Base-by-base conservation (phyloP, 2,888 invertebrate species). In the Spodoptera picta region DNA sequence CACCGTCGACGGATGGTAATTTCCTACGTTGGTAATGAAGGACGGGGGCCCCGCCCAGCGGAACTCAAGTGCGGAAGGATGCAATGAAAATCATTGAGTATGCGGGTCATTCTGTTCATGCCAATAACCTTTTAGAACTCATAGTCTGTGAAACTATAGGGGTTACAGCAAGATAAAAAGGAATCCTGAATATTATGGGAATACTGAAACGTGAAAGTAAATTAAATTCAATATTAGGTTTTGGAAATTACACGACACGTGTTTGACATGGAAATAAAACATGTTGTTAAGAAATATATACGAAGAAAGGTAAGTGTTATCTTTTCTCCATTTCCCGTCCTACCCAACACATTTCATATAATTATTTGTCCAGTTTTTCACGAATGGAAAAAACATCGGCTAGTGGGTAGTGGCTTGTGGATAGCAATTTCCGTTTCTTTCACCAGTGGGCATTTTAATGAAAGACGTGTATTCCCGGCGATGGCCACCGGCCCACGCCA, bases 1-100 rank as follows among this genome's bases (percentile, higher is more conserved):
- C 59, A 68, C 58, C 64, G 66, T 77, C 77, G 73, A 81, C 84
- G 85, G 87, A 86, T 76, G 81, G 81, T 83, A 86, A 89, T 87
- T 83, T 89, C 88, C 80, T 75, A 69, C 75, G 65, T 68, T 79
- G 68, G 68, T 81, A 81, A 83, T 83, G 85, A 83, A 83, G 84
- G 82, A 83, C 82, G 80, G 75, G 78, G 77, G 77, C 50, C 71
- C 79, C 78, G 80, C 77, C 77, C 83, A 57, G 59, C 57, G 56
- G 57, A 70, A 79, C 80, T 77, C 43, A 19, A 61, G 46, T 70
- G 62, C 70, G 78, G 78, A 79, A 77, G 75, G 69, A 65, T 67
- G 61, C 65, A 74, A 77, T 78, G 67, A 54, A 66, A 72, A 76
- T 74, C 44, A 76, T 69, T 74, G 51, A 57, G 51, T 64, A 64